phyloP scores from a whole-genome alignment of 2,888 invertebrate genomes.

The Andrena camellia region DNA sequence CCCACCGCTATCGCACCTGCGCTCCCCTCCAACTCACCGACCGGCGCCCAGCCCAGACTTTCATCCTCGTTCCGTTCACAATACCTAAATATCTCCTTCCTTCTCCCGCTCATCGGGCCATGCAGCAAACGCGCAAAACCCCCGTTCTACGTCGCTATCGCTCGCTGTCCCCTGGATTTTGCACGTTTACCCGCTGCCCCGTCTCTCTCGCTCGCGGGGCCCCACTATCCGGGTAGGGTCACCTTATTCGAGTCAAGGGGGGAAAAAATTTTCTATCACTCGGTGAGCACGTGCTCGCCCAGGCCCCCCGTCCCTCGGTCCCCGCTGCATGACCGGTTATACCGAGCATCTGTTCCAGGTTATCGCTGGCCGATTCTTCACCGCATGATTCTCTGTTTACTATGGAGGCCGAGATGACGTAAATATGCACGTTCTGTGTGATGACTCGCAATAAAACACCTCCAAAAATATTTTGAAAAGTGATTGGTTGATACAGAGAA shows the following conservation, averaged over 20 bases:
- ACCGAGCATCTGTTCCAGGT: constrained; percentile 18
- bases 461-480: not conserved
- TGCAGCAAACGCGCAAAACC: not conserved
- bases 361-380: constrained; percentile 32
- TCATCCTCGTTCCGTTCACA: not conserved
- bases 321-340: constrained; percentile 18
- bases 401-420: not conserved
- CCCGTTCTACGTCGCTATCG: constrained; percentile 12
- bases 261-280: constrained; percentile 76
- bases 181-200: constrained; percentile 18
- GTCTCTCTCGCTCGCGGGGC: constrained; percentile 34
- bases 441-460: not conserved
- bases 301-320: constrained; percentile 20
- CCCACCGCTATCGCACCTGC: constrained; percentile 11
- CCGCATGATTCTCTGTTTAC: constrained; percentile 41
- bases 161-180: constrained; percentile 26
- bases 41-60: not conserved
- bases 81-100: not conserved
- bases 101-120: not conserved
- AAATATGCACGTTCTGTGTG: not conserved
- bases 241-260: constrained; percentile 63
- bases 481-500: not conserved
- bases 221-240: constrained; percentile 55
- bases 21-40: not conserved
- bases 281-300: constrained; percentile 79